These are phyloP conservation scores for Leguminivora glycinivorella DNA, from an alignment of 1,140 invertebrate species.

Conservation along the genomic window DNA sequence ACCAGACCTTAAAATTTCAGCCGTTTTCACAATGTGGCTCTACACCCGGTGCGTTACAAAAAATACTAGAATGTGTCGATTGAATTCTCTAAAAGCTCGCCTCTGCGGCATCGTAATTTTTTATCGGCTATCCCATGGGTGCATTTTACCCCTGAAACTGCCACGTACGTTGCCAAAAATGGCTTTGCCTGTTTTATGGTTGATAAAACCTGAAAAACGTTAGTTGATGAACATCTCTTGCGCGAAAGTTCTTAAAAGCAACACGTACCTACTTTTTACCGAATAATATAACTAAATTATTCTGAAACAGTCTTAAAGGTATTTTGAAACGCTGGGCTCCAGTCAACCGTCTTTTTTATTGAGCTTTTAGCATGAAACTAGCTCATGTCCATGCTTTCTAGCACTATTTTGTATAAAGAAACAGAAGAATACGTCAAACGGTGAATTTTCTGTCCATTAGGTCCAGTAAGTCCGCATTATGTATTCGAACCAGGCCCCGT, in stretches of 20 bases:
- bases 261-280: background rate
- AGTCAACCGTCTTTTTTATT: too few relatives aligned
- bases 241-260: background rate
- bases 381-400: too few relatives aligned
- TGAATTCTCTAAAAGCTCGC: conserved; percentile 44
- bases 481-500: too few relatives aligned
- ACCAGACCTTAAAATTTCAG: conserved; percentile 41
- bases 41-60: conserved; percentile 38
- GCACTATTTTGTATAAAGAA: too few relatives aligned
- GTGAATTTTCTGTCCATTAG: too few relatives aligned
- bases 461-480: too few relatives aligned
- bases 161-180: conserved; percentile 40
- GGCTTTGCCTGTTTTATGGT: conserved; percentile 32
- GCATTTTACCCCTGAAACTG: conserved; percentile 40
- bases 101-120: conserved; percentile 48
- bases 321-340: too few relatives aligned
- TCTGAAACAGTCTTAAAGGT: too few relatives aligned
- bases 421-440: too few relatives aligned
- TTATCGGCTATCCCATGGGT: conserved; percentile 44
- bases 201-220: conserved; percentile 35
- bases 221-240: conserved; percentile 31
- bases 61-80: conserved; percentile 44
- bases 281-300: too few relatives aligned
- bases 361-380: too few relatives aligned
- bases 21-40: conserved; percentile 43